Percentiles rank a stretch among this genome's conserved stretches.
phyloP scores from a whole-genome alignment of 2,113 vertebrate species.

The Micromys minutus region DNA sequence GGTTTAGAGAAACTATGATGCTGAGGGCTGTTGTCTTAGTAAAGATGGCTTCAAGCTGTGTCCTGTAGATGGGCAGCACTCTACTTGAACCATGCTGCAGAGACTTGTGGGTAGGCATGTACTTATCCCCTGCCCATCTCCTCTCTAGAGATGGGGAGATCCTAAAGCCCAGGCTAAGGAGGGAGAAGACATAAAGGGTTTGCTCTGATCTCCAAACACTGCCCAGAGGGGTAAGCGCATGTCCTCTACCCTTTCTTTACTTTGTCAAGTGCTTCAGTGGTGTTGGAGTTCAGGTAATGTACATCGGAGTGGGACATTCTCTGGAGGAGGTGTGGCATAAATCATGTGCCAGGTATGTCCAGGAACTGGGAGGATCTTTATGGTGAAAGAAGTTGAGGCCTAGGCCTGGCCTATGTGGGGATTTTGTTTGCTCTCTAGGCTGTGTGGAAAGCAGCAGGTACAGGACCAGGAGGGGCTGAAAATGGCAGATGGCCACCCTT shows the following conservation, averaged over 20 bases:
- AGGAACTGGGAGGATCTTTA: not conserved
- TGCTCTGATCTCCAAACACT: not conserved
- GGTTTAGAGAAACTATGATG: not conserved
- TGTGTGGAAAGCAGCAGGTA: not conserved
- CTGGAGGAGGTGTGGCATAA: not conserved
- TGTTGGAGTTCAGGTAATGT: not conserved
- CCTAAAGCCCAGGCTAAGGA: not conserved
- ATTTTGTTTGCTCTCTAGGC: not conserved
- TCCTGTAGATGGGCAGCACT: not conserved
- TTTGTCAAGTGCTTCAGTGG: not conserved
- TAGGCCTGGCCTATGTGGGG: not conserved
- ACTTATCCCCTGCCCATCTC: not conserved
- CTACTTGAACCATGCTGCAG: not conserved
- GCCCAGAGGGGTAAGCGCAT: not conserved
- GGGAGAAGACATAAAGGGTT: not conserved
- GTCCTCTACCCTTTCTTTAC: not conserved
- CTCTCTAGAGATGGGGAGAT: not conserved
- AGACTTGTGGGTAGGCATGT: not conserved
- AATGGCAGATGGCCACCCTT: not conserved
- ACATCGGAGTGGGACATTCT: not conserved
- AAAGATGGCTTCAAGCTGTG: not conserved
- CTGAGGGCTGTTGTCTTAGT: not conserved
- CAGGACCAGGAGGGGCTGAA: rapidly evolving
- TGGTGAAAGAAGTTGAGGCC: not conserved
- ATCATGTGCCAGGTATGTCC: rapidly evolving